These are phyloP conservation scores for Salminus brasiliensis DNA, from an alignment of 2,113 vertebrate genomes.

Conservation along the genomic window DNA sequence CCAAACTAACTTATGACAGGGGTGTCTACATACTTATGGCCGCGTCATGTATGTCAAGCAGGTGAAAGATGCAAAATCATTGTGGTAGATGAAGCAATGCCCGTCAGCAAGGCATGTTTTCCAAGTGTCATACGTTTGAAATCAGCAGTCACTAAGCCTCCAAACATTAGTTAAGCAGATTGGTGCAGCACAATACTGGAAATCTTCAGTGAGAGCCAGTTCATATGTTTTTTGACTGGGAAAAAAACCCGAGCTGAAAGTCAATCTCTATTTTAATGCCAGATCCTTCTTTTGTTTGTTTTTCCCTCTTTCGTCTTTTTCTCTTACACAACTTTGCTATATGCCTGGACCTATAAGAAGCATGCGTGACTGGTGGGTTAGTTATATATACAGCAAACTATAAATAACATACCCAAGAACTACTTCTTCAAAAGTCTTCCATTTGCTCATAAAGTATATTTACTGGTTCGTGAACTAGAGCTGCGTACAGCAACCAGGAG, in stretches of 20 bases:
- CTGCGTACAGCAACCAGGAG: conserved; percentile 6
- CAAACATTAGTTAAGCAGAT: conserved; percentile 4
- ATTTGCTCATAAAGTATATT: not conserved
- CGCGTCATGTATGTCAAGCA: too few species aligned
- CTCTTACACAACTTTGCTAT: not conserved
- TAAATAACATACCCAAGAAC: not conserved
- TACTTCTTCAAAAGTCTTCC: not conserved
- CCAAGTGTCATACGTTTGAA: conserved; percentile 23
- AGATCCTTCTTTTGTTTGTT: too few species aligned
- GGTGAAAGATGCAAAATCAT: not conserved
- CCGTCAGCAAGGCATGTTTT: not conserved
- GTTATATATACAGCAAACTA: conserved; percentile 12
- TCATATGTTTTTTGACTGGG: conserved; percentile 6
- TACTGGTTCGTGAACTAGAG: conserved; percentile 6
- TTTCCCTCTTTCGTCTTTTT: too few species aligned
- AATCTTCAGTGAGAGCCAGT: not conserved
- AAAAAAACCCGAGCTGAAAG: too few species aligned
- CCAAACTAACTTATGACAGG: too few species aligned
- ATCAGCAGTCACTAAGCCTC: conserved; percentile 12
- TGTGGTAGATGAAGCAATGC: conserved; percentile 16
- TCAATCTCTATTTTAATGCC: not conserved
- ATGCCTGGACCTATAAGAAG: not conserved
- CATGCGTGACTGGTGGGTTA: not conserved
- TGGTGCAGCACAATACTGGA: not conserved
- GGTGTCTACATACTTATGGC: too few species aligned